These are phyloP conservation scores for Himalopsyche tibetana DNA, from an alignment of 2,888 invertebrate species.

Conservation along the genomic window DNA sequence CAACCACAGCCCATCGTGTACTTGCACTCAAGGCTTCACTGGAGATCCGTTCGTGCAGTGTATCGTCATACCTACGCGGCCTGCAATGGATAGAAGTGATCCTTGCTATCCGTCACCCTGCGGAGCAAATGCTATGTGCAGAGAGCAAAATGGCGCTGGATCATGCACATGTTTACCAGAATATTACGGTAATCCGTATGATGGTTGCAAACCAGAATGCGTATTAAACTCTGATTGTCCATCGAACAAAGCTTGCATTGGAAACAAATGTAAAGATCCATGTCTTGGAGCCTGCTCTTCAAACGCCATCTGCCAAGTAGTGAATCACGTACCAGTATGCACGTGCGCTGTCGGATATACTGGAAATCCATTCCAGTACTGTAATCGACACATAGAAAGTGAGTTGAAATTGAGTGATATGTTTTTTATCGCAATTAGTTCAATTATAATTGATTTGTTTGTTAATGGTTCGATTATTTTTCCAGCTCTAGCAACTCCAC, in stretches of 20 bases:
- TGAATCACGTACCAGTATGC: constrained; percentile 83
- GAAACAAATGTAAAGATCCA: constrained; percentile 90
- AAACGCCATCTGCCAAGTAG: constrained; percentile 86
- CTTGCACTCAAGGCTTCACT: constrained; percentile 81
- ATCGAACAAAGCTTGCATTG: constrained; percentile 87
- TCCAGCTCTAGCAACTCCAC: no score
- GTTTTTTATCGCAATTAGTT: not conserved
- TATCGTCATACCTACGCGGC: constrained; percentile 69
- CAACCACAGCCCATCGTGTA: constrained; percentile 86
- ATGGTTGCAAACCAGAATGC: constrained; percentile 89
- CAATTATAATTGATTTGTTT: not conserved
- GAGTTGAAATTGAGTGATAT: not conserved
- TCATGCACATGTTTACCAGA: constrained; percentile 82
- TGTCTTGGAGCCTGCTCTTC: constrained; percentile 89
- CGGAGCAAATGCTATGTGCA: constrained; percentile 88
- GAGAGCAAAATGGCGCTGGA: constrained; percentile 67
- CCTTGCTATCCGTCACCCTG: constrained; percentile 92
- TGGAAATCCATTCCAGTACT: constrained; percentile 80
- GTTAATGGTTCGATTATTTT: not conserved
- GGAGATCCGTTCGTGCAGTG: constrained; percentile 87
- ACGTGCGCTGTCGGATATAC: constrained; percentile 85
- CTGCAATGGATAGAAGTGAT: constrained; percentile 74
- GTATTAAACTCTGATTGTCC: constrained; percentile 92
- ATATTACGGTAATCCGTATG: constrained; percentile 86
- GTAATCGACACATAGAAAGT: not conserved